Base-by-base conservation (phyloP, 2,797 vertebrate genomes). In the Crocodylus rhombifer region DNA sequence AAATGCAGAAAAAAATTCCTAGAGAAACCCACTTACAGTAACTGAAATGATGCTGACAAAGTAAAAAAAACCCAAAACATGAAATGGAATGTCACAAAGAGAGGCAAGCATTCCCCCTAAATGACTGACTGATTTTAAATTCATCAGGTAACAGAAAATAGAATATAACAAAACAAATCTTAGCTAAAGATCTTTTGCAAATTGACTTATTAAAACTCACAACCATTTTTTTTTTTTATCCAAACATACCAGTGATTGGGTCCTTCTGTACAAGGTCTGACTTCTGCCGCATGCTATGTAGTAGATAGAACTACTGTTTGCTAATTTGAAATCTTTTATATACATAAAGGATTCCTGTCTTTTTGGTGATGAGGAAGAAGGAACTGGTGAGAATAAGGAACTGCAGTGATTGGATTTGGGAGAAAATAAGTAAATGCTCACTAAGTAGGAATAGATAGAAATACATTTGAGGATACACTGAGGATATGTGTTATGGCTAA, bases 61-160 rank as follows among this genome's bases (percentile, higher is more conserved):
- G 11, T 23, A 69, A 23, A 69, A 13, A 69, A 33, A 18, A 30
- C 36, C 71, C 64, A 67, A 92, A 61, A 4, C 57, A 60, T 80
- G 23, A 14, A 63, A 77, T 90, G 20, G 83, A 73, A 56, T 77
- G 60, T 80, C 42, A 73, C 42, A 51, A 10, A 51, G 42, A 51
- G 23, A 73, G 84, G 14, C 75, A 30, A 17, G 42, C 79, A 91
- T 26, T 30, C 21, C 80, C 79, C 86, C 89, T 1, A 30, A 87
- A 77, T 23, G 23, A 85, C 86, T 51, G 42, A 51, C 42, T 93
- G 77, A 36, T 28, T 69, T 69, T 84, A 74, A 90, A 93, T 80
- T 80, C 88, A 87, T 77, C 82, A 92, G 65, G 55, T 64, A 80
- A 65, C 16, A 12, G 56, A 86, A 90, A 94, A 82, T 77, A 90